phyloP scores from a whole-genome alignment of 53 echinoderm and acorn worm species.

The Actinopyga echinites region DNA sequence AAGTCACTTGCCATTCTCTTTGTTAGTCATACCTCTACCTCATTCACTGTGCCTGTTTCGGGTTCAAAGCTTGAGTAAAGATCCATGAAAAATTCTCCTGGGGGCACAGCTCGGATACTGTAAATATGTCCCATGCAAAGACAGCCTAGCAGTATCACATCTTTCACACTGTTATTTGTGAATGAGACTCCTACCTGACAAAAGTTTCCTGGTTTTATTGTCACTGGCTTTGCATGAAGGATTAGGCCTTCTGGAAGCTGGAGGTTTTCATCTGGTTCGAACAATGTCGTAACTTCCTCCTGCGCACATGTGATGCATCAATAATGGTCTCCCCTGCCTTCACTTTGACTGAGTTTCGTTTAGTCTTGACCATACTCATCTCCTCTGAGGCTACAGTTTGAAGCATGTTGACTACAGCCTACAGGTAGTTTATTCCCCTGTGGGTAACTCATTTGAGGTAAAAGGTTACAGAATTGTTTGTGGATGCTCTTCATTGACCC shows the following conservation, averaged over 20 bases:
- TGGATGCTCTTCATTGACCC: background rate
- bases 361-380: background rate
- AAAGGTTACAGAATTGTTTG: background rate
- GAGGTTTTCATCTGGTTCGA: slow-evolving; percentile 11
- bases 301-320: background rate
- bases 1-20: background rate
- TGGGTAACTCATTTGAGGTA: background rate
- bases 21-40: background rate
- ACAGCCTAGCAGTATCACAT: too few relatives aligned
- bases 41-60: background rate
- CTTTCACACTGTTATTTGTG: too few relatives aligned
- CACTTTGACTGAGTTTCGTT: background rate
- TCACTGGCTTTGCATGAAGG: background rate
- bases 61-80: background rate
- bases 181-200: too few relatives aligned
- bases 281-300: slow-evolving; percentile 5
- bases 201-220: background rate
- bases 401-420: slow-evolving; percentile 6
- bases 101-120: too few relatives aligned
- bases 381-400: background rate
- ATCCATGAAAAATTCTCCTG: too few relatives aligned
- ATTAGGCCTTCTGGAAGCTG: slow-evolving; percentile 9
- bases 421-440: background rate
- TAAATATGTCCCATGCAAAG: slow-evolving; percentile 35
- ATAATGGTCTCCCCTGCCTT: background rate